These are phyloP conservation scores for Steinernema feltiae DNA, from an alignment of 1,140 invertebrate genomes.

Conservation along the genomic window DNA sequence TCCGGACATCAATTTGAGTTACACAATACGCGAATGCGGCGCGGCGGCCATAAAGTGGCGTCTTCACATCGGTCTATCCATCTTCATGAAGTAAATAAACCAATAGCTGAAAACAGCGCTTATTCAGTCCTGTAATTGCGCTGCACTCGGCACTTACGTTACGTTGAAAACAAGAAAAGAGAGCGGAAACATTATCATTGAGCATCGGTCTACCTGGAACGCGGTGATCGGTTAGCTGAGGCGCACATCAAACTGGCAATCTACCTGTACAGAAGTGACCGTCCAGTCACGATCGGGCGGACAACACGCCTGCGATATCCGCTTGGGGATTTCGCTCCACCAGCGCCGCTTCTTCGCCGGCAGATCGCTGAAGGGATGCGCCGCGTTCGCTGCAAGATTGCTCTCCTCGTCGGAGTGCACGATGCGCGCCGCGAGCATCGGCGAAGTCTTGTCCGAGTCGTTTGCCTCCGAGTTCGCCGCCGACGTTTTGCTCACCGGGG, in stretches of 20 bases:
- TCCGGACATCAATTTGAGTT: too few relatives aligned
- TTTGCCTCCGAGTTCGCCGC: background rate
- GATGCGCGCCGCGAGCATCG: background rate
- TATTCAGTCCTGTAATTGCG: background rate
- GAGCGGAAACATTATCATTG: slow-evolving; percentile 53
- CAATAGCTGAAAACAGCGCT: slow-evolving; percentile 49
- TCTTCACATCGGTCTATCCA: slow-evolving; percentile 39
- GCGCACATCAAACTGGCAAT: background rate
- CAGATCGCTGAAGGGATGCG: background rate
- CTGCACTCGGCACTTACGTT: slow-evolving; percentile 32
- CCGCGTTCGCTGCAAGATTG: background rate
- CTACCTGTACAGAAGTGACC: slow-evolving; percentile 55
- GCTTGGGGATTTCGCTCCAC: slow-evolving; percentile 16
- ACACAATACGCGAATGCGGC: too few relatives aligned
- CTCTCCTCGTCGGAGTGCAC: background rate
- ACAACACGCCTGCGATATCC: slow-evolving; percentile 21
- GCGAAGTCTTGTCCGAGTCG: background rate
- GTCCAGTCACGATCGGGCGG: slow-evolving; percentile 50
- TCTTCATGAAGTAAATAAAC: slow-evolving; percentile 50
- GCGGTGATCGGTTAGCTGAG: background rate
- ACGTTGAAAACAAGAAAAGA: slow-evolving; percentile 53
- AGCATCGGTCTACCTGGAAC: slow-evolving; percentile 49
- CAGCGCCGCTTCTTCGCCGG: slow-evolving; percentile 25
- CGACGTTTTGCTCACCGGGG: slow-evolving; percentile 12
- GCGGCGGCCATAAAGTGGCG: too few relatives aligned